phyloP scores from a whole-genome alignment of 2,888 invertebrate genomes.

The Plebejus argus region DNA sequence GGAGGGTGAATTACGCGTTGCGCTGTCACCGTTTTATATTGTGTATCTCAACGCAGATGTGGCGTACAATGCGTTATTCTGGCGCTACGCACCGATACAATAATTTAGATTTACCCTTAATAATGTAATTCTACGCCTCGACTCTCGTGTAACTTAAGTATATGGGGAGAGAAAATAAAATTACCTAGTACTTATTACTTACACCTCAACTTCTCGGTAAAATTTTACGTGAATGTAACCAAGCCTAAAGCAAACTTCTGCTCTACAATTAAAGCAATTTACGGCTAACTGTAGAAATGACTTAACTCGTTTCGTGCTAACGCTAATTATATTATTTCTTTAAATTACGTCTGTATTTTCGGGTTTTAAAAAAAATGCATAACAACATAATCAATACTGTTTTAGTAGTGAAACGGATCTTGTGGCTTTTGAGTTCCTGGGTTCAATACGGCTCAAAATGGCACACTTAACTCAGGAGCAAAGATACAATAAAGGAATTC shows the following conservation, averaged over 20 bases:
- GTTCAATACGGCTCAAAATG: background rate
- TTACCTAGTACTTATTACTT: background rate
- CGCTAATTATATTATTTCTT: slow-evolving; percentile 4
- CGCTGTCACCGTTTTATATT: no score
- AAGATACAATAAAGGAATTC: no score
- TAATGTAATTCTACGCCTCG: no score
- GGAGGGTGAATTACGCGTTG: no score
- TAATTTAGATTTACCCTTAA: no score
- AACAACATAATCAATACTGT: background rate
- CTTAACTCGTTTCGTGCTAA: background rate
- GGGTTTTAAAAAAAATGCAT: background rate
- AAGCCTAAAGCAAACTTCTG: background rate
- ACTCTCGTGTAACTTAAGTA: background rate
- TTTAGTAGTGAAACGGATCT: background rate
- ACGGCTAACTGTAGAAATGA: background rate
- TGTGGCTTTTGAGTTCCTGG: background rate
- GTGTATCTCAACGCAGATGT: no score
- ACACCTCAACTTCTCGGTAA: background rate
- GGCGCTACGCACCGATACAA: no score
- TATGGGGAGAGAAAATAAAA: background rate
- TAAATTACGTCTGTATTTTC: background rate
- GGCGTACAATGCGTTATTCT: no score
- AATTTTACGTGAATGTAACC: background rate
- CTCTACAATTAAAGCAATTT: slow-evolving; percentile 2
- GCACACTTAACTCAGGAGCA: no score